Evolutionary conservation across 2,797 vertebrate species (phyloP).

Genomic region (Lepus townsendii): DNA sequence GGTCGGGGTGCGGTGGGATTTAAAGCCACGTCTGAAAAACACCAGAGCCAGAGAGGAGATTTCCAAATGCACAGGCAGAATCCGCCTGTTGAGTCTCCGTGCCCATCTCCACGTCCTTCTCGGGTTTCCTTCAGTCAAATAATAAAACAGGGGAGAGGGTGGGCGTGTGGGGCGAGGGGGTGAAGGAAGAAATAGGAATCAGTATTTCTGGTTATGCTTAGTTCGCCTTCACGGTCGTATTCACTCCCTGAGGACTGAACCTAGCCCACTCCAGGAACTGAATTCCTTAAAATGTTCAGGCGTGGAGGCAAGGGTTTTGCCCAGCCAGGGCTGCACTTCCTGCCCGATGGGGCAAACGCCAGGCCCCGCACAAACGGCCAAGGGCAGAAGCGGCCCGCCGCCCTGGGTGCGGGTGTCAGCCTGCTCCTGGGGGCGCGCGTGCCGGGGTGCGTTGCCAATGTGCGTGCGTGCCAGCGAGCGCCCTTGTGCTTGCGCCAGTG

Average conservation of each 20-base stretch:
- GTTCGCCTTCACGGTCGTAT: neutral
- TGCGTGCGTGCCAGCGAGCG: neutral
- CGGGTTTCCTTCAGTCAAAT: neutral
- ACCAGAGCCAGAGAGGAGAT: neutral
- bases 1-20: neutral
- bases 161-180: neutral
- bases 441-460: slow-evolving; percentile 7
- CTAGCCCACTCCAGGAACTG: neutral
- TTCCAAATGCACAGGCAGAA: neutral
- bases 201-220: neutral
- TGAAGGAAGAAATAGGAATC: neutral
- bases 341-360: neutral
- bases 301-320: rapidly evolving
- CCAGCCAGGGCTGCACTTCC: neutral
- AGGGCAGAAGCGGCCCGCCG: neutral
- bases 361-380: neutral
- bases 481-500: neutral
- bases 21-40: neutral
- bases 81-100: neutral
- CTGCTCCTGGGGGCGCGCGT: neutral
- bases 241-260: neutral
- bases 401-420: neutral
- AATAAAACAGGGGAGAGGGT: neutral
- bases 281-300: neutral
- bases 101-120: neutral